phyloP scores from a whole-genome alignment of 2,888 invertebrate genomes.

The Gari tellinella region DNA sequence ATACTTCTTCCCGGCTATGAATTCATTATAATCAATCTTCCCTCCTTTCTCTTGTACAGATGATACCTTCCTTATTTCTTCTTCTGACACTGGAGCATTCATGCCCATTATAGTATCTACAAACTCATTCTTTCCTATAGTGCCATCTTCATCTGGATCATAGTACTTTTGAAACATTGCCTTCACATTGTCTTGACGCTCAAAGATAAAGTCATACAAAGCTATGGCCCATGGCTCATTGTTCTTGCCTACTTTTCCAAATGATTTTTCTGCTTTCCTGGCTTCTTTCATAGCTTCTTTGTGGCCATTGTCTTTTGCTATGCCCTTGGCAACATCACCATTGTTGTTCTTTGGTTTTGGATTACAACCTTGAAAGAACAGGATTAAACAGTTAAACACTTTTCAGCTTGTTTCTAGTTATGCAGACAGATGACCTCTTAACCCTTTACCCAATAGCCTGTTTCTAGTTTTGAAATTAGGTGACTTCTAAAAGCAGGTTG shows the following conservation, averaged over 20 bases:
- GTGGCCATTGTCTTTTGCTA: constrained; percentile 83
- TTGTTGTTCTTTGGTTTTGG: constrained; percentile 84
- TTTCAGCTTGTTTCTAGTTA: too few species aligned
- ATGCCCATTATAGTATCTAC: constrained; percentile 75
- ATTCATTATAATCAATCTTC: constrained; percentile 82
- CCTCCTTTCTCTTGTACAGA: constrained; percentile 80
- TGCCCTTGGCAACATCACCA: constrained; percentile 78
- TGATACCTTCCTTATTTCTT: constrained; percentile 77
- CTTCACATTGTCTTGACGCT: constrained; percentile 71
- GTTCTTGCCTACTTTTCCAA: constrained; percentile 82
- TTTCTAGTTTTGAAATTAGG: too few species aligned
- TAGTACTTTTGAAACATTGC: constrained; percentile 78
- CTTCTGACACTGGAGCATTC: constrained; percentile 80
- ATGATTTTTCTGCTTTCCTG: constrained; percentile 83
- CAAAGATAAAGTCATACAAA: constrained; percentile 82
- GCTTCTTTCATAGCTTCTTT: constrained; percentile 84
- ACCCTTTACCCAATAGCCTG: too few species aligned
- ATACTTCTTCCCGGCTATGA: constrained; percentile 83
- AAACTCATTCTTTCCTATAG: constrained; percentile 78
- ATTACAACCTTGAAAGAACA: constrained; percentile 81
- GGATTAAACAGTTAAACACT: neutral
- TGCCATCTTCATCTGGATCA: constrained; percentile 80
- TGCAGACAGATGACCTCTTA: too few species aligned
- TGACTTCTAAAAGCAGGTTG: too few species aligned
- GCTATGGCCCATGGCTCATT: constrained; percentile 82